phyloP scores from a whole-genome alignment of 92 coral and sea anemone species.

The Phymanthus crucifer region DNA sequence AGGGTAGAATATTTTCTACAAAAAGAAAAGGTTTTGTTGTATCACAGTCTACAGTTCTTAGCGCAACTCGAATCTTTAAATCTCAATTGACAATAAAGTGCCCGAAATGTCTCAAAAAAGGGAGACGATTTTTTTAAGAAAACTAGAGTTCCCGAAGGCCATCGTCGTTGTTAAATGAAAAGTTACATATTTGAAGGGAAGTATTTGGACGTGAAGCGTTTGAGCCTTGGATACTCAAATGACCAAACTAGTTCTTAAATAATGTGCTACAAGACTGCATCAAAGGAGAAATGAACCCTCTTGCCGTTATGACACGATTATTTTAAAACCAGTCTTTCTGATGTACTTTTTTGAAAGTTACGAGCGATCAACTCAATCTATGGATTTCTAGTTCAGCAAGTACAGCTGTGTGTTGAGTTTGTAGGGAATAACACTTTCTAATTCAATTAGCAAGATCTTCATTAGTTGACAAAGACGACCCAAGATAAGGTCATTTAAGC shows the following conservation, averaged over 20 bases:
- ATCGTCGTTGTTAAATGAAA: neutral
- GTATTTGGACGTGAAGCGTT: neutral
- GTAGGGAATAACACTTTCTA: conserved; percentile 4
- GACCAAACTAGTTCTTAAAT: neutral
- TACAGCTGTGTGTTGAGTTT: neutral
- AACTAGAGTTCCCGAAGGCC: neutral
- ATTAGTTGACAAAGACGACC: conserved; percentile 15
- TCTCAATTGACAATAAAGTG: neutral
- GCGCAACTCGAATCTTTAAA: neutral
- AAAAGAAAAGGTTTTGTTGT: neutral
- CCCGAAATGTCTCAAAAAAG: neutral
- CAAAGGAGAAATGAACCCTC: neutral
- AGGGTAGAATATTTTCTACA: neutral
- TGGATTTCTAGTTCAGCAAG: neutral
- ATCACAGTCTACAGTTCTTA: neutral
- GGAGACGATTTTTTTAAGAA: neutral
- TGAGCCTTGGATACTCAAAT: neutral
- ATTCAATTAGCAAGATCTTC: conserved; percentile 4
- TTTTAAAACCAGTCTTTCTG: neutral
- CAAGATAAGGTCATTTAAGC: conserved; percentile 15
- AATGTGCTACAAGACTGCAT: neutral
- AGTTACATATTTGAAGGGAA: neutral
- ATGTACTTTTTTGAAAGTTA: neutral
- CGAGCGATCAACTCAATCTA: neutral
- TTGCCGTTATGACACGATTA: neutral